Evolutionary conservation across 30 jellyfish, hydroid and myxozoan species (phyloP).

Genomic region (Clytia hemisphaerica): DNA sequence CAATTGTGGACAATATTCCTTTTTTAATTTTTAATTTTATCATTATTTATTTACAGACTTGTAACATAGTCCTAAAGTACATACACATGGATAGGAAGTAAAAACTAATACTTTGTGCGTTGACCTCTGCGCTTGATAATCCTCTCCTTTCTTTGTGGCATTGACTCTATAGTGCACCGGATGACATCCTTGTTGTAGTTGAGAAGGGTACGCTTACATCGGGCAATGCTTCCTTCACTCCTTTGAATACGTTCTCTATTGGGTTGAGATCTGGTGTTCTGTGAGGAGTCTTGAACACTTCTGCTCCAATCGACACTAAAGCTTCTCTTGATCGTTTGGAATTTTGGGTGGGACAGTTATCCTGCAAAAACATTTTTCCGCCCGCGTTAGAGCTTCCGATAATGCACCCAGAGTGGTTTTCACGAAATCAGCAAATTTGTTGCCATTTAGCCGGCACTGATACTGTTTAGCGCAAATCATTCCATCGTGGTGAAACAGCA

Average conservation of each 20-base stretch:
- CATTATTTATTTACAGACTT: too few relatives aligned
- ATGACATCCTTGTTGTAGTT: neutral
- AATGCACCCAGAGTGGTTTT: slow-evolving; percentile 4
- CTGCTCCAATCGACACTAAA: neutral
- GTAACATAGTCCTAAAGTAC: too few relatives aligned
- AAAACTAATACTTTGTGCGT: slow-evolving; percentile 4
- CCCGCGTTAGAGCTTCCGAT: neutral
- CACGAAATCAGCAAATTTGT: slow-evolving; percentile 43
- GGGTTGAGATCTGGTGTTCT: slow-evolving; percentile 34
- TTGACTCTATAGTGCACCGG: slow-evolving; percentile 6
- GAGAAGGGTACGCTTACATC: slow-evolving; percentile 10
- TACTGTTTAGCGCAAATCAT: slow-evolving; percentile 33
- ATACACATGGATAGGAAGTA: too few relatives aligned
- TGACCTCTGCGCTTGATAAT: slow-evolving; percentile 12
- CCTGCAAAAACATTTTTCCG: slow-evolving; percentile 26
- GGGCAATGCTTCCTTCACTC: neutral
- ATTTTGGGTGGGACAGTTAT: slow-evolving; percentile 8
- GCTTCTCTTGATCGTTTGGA: neutral
- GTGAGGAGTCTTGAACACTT: slow-evolving; percentile 8
- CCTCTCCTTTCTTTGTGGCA: neutral
- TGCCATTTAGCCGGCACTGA: slow-evolving; percentile 23
- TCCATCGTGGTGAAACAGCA: slow-evolving; percentile 20
- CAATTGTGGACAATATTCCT: too few relatives aligned
- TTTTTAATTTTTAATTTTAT: too few relatives aligned
- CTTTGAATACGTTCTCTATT: slow-evolving; percentile 18